phyloP scores from a whole-genome alignment of 2,797 vertebrate genomes.

The Paramormyrops hopkinsi region DNA sequence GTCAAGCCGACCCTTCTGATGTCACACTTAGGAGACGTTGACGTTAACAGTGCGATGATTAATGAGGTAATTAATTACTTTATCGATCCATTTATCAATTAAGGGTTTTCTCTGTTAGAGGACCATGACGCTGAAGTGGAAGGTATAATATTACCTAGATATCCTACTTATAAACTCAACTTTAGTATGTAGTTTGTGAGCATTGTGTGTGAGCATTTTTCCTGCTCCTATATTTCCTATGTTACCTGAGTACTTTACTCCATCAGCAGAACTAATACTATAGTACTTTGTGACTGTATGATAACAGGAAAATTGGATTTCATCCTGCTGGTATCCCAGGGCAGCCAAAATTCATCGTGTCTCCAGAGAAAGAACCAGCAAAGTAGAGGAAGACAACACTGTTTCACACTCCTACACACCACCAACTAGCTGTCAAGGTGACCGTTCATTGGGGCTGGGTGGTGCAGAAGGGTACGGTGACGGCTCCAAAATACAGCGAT shows the following conservation, averaged over 20 bases:
- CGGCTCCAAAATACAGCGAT: background rate
- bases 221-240: background rate
- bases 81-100: conserved; percentile 55
- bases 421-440: background rate
- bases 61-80: conserved; percentile 59
- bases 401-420: background rate
- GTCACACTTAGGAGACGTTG: background rate
- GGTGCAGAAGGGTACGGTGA: background rate
- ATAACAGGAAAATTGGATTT: background rate
- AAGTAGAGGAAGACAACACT: background rate
- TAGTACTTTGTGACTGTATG: background rate
- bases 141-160: background rate
- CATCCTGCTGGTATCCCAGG: background rate
- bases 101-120: conserved; percentile 15
- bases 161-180: background rate
- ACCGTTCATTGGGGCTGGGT: background rate
- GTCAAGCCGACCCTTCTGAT: background rate
- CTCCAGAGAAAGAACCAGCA: background rate
- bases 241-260: background rate
- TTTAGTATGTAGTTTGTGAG: background rate
- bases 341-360: background rate
- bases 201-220: background rate
- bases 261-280: background rate
- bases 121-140: background rate
- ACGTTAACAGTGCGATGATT: conserved; percentile 42